Percentiles rank a stretch among this genome's conserved stretches.
Evolutionary conservation across 2,888 invertebrate genomes (phyloP).

Genomic region (Drosophila sordidapex): DNA sequence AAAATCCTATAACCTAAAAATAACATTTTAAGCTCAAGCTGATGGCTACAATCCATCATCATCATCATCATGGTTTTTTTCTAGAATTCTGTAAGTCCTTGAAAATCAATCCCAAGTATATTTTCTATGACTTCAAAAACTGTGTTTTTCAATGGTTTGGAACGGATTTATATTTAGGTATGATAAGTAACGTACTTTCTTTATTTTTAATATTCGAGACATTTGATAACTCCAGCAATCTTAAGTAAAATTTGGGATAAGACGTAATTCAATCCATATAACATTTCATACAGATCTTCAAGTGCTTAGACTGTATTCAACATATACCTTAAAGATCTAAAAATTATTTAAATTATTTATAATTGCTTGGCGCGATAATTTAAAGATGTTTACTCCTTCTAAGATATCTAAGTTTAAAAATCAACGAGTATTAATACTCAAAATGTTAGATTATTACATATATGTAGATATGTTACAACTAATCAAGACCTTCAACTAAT

Average conservation of each 20-base stretch:
- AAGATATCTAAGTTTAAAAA: neutral
- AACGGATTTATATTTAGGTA: neutral
- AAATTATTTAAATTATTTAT: neutral
- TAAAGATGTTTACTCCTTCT: neutral
- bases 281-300: neutral
- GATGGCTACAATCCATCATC: neutral
- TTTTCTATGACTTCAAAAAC: neutral
- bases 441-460: neutral
- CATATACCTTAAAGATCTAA: neutral
- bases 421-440: neutral
- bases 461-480: neutral
- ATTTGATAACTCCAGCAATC: no score
- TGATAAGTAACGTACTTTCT: neutral
- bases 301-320: neutral
- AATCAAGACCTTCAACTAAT: neutral
- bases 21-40: accelerated
- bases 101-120: neutral
- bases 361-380: neutral
- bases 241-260: no score
- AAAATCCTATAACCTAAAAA: neutral
- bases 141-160: neutral
- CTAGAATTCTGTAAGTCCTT: neutral
- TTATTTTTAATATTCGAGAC: neutral
- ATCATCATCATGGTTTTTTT: neutral
- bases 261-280: neutral